A percentile compares a stretch with the other conserved stretches of the same genome.
Conservation (phyloP, 2,797 vertebrate genomes). For the Cephalopachus bancanus region DNA sequence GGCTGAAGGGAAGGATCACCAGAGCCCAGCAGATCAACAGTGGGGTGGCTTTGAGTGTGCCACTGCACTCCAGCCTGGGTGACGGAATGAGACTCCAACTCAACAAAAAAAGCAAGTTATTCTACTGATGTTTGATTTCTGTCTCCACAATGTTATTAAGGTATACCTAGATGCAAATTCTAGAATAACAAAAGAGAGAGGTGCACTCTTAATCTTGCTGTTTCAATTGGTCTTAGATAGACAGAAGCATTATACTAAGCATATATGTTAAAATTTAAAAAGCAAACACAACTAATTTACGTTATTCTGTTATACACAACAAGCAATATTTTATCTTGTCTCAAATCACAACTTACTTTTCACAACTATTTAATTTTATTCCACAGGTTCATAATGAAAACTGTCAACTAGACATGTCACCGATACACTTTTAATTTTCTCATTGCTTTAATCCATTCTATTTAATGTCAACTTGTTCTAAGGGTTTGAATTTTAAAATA, state of each 20-base stretch:
- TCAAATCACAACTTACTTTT: constrained; percentile 49
- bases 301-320: not conserved
- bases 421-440: constrained; percentile 52
- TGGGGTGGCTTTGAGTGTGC: too few species aligned
- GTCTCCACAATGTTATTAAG: not conserved
- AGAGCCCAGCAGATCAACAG: too few species aligned
- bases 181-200: not conserved
- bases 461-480: not conserved
- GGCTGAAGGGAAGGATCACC: too few species aligned
- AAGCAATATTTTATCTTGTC: not conserved
- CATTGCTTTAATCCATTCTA: constrained; percentile 64
- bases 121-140: not conserved
- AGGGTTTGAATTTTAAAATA: constrained; percentile 52
- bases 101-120: not conserved
- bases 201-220: not conserved
- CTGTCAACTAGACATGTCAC: not conserved
- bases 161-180: not conserved
- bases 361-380: constrained; percentile 49
- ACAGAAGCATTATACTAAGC: not conserved
- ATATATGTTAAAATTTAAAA: constrained; percentile 50
- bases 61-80: too few species aligned
- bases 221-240: not conserved
- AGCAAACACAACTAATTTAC: constrained; percentile 19
- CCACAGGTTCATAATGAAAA: constrained; percentile 30
- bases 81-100: too few species aligned